Evolutionary conservation across 2,888 invertebrate species (phyloP).

Genomic region (Volucella zonaria): DNA sequence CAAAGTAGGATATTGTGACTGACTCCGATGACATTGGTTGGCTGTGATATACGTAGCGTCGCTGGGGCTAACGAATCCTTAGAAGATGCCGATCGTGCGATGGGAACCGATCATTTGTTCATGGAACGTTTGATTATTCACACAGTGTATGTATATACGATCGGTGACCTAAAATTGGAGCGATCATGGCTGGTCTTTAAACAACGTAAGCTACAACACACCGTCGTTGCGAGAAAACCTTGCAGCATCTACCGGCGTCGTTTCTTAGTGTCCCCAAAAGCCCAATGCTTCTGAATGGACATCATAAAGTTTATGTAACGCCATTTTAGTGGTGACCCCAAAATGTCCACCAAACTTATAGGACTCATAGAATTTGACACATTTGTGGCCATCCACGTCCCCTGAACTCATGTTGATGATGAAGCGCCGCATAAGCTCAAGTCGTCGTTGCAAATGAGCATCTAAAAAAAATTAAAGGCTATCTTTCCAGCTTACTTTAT

Average conservation of each 20-base stretch:
- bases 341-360: constrained; percentile 87
- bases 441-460: constrained; percentile 81
- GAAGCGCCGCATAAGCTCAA: constrained; percentile 85
- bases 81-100: constrained; percentile 89
- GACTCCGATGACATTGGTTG: constrained; percentile 91
- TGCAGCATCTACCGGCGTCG: constrained; percentile 96
- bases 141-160: constrained; percentile 93
- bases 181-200: constrained; percentile 90
- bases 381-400: too few relatives aligned
- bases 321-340: constrained; percentile 89
- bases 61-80: constrained; percentile 82
- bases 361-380: too few relatives aligned
- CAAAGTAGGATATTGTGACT: constrained; percentile 93
- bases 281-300: constrained; percentile 88
- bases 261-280: constrained; percentile 91
- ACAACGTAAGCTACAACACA: constrained; percentile 89
- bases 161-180: constrained; percentile 90
- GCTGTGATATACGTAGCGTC: constrained; percentile 88
- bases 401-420: too few relatives aligned
- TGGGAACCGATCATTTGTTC: constrained; percentile 95
- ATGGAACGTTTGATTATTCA: constrained; percentile 97
- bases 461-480: constrained; percentile 84
- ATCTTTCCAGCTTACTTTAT: constrained; percentile 97
- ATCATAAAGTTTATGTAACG: constrained; percentile 93
- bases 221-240: constrained; percentile 95